These are phyloP conservation scores for Drosophila quadrilineata DNA, from an alignment of 1,140 invertebrate species.

Conservation along the genomic window DNA sequence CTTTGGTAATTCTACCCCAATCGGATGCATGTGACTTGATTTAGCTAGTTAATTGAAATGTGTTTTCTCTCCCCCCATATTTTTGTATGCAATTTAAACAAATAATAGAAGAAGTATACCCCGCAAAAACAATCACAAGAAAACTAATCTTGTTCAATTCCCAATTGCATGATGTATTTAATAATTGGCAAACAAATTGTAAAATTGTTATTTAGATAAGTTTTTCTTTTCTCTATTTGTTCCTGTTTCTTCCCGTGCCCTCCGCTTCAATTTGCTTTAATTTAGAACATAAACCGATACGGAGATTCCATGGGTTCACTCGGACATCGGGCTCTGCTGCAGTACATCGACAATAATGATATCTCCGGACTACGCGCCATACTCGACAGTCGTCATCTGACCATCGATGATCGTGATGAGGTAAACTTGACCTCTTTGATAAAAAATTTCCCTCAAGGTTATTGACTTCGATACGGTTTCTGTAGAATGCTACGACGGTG, in stretches of 20 bases:
- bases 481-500: conserved; percentile 94
- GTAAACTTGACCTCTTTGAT: too few relatives aligned
- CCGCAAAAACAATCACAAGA: background rate
- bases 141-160: conserved; percentile 4
- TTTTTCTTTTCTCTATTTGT: conserved; percentile 1
- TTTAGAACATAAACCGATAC: conserved; percentile 80
- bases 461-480: background rate
- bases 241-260: too few relatives aligned
- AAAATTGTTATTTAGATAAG: conserved; percentile 1
- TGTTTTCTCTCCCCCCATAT: conserved; percentile 17
- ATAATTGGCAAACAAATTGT: conserved; percentile 2
- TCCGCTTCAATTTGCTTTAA: too few relatives aligned
- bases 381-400: conserved; percentile 90
- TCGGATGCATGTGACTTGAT: conserved; percentile 20
- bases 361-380: conserved; percentile 89
- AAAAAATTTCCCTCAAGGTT: conserved; percentile 19
- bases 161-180: conserved; percentile 29
- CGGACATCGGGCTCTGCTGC: conserved; percentile 89
- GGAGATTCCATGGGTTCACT: conserved; percentile 94
- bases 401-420: conserved; percentile 95
- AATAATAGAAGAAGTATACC: too few relatives aligned
- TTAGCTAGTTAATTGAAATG: conserved; percentile 28
- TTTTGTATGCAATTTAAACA: conserved; percentile 24
- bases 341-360: conserved; percentile 91
- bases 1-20: too few relatives aligned